These are phyloP conservation scores for Myotis pilosus DNA, from an alignment of 2,797 vertebrate species.

Conservation along the genomic window DNA sequence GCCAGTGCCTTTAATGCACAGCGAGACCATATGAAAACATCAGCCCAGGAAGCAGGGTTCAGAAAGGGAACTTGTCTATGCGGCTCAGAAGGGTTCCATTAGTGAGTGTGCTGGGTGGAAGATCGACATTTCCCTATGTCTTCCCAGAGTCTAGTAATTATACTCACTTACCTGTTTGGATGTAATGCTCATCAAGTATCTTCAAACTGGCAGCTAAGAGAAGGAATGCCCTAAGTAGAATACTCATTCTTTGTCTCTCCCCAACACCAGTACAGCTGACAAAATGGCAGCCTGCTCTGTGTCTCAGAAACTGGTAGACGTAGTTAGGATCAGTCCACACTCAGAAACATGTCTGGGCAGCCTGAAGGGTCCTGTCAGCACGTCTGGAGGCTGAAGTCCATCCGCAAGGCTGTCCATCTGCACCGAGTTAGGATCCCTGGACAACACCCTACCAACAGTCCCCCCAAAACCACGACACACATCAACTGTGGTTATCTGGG, in stretches of 20 bases:
- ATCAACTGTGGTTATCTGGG: not conserved
- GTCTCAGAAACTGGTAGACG: not conserved
- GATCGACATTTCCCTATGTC: not conserved
- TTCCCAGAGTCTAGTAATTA: not conserved
- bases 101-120: not conserved
- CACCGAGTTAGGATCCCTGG: not conserved
- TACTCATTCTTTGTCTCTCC: not conserved
- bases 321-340: not conserved
- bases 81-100: not conserved
- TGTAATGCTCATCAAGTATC: not conserved
- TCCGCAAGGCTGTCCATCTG: not conserved
- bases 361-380: not conserved
- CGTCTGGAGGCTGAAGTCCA: not conserved
- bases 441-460: not conserved
- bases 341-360: not conserved
- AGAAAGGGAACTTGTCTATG: not conserved
- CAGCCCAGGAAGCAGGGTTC: not conserved
- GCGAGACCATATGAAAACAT: not conserved
- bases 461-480: not conserved
- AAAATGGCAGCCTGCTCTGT: not conserved
- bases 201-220: not conserved
- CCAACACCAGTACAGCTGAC: not conserved
- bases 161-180: not conserved
- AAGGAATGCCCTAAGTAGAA: not conserved
- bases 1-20: not conserved